A percentile compares a stretch with the other conserved stretches of the same genome.
Evolutionary conservation across 2,888 invertebrate genomes (phyloP).

Genomic region (Cheilosia soror): DNA sequence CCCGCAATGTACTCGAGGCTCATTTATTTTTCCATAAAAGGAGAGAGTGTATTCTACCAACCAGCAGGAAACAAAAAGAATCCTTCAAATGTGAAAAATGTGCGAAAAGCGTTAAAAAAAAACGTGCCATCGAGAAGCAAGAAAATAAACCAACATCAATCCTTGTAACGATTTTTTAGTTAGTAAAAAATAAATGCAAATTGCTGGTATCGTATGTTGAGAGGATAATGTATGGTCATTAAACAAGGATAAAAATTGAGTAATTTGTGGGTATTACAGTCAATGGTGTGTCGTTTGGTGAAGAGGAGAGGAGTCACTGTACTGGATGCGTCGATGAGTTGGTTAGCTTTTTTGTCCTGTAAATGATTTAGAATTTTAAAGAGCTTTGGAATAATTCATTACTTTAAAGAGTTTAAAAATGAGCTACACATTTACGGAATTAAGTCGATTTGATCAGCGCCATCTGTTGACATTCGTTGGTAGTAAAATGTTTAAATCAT

Average conservation of each 20-base stretch:
- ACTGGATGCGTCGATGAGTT: not conserved
- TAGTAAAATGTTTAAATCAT: not conserved
- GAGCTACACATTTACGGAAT: not conserved
- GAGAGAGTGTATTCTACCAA: slow-evolving; percentile 7
- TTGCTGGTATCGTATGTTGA: slow-evolving; percentile 66
- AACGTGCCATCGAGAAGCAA: slow-evolving; percentile 18
- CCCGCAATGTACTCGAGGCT: slow-evolving; percentile 62
- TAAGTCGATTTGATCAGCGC: not conserved
- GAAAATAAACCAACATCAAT: slow-evolving; percentile 44
- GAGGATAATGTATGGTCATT: slow-evolving; percentile 70
- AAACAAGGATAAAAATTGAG: slow-evolving; percentile 68
- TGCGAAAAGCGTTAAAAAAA: slow-evolving; percentile 38
- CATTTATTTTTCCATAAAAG: slow-evolving; percentile 72
- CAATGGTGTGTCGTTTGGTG: slow-evolving; percentile 23
- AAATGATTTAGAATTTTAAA: slow-evolving; percentile 3
- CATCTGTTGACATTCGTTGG: not conserved
- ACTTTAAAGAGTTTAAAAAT: not conserved
- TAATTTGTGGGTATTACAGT: slow-evolving; percentile 58
- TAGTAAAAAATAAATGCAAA: slow-evolving; percentile 73
- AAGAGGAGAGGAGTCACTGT: not conserved
- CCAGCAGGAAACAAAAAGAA: slow-evolving; percentile 20
- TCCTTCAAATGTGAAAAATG: slow-evolving; percentile 59
- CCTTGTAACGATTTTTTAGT: slow-evolving; percentile 68
- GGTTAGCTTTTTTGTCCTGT: slow-evolving; percentile 7
- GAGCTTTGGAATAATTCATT: not conserved